Evolutionary conservation across 2,888 invertebrate genomes (phyloP), one percentile per base, ranked within the genome.

Genomic region (Auanema freiburgensis): DNA sequence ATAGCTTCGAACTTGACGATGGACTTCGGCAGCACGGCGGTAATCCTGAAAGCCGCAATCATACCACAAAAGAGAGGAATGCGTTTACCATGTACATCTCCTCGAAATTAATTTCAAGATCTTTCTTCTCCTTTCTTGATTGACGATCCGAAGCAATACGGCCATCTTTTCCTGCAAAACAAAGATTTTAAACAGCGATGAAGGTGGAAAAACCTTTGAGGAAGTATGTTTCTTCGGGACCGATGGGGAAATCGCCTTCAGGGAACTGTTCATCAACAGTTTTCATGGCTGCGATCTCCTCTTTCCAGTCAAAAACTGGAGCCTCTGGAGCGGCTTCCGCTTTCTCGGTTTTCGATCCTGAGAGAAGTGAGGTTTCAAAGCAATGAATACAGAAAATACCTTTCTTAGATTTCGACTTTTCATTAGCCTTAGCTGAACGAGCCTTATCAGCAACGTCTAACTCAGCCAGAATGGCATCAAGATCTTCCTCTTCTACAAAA

Each of bases 21-120:
- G 98, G 51, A 94, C 96, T 85, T 99, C 98, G 11, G 98, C 97
- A 21, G 97, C 97, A 77, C 92, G 90, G 65, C 98, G 89, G 24
- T 74, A 76, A 44, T 76, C 76, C 60, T 71, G 51, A 43, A 64
- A 43, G 10, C 2, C 24, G 11, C 11, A n/a, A 12, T 43, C 43
- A 43, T 43, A 43, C 43, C 43, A 43, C 43, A 43, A 46, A 52
- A 16, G 12, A 10, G 43, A 57, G 18, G 14, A 25, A n/a, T n/a
- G n/a, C n/a, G 49, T 46, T 16, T 41, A 69, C 71, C 52, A 92
- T 91, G 84, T 96, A 97, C 80, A 93, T 91, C 79, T 96, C 94
- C 78, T 90, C 91, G 75, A 94, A 92, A 86, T 92, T 89, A 78
- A 90, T 88, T 84, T 99, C 97, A 25, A 95, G 85, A 3, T 93